These are phyloP conservation scores for Ommatoiulus sabulosus DNA, from an alignment of 2,888 invertebrate genomes.

Conservation along the genomic window DNA sequence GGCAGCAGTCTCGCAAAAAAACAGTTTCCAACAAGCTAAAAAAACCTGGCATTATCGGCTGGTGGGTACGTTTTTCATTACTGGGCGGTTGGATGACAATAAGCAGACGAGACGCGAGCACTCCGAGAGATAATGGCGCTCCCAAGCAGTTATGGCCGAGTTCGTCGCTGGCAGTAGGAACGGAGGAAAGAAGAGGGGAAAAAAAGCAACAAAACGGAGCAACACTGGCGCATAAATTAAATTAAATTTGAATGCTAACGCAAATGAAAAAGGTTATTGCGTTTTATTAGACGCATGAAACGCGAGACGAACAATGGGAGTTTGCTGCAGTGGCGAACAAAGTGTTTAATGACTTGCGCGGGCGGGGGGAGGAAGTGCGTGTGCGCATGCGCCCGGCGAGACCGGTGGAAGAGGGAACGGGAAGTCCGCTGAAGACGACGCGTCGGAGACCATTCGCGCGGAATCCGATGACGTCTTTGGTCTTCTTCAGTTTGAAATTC, in stretches of 20 bases:
- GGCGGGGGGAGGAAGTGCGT: not conserved
- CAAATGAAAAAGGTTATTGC: constrained; percentile 34
- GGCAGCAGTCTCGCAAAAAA: not conserved
- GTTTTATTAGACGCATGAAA: constrained; percentile 34
- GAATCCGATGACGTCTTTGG: too few species aligned
- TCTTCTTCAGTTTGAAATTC: too few species aligned
- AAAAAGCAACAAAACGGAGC: not conserved
- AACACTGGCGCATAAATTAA: constrained; percentile 27
- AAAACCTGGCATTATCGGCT: not conserved
- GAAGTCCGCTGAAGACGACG: too few species aligned
- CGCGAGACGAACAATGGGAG: constrained; percentile 6
- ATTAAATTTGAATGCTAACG: constrained; percentile 34
- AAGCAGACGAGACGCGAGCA: not conserved
- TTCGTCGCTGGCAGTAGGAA: not conserved
- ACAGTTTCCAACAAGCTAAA: not conserved
- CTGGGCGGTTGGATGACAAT: not conserved
- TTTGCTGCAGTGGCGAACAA: constrained; percentile 19
- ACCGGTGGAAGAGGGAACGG: too few species aligned
- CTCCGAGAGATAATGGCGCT: constrained; percentile 2
- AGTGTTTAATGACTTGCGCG: not conserved
- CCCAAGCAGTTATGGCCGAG: not conserved
- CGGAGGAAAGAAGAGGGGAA: not conserved
- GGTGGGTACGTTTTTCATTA: constrained; percentile 27
- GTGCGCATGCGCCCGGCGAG: not conserved
- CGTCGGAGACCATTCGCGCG: too few species aligned